Evolutionary conservation across 2,113 vertebrate species (phyloP).

Genomic region (Parotia lawesii): DNA sequence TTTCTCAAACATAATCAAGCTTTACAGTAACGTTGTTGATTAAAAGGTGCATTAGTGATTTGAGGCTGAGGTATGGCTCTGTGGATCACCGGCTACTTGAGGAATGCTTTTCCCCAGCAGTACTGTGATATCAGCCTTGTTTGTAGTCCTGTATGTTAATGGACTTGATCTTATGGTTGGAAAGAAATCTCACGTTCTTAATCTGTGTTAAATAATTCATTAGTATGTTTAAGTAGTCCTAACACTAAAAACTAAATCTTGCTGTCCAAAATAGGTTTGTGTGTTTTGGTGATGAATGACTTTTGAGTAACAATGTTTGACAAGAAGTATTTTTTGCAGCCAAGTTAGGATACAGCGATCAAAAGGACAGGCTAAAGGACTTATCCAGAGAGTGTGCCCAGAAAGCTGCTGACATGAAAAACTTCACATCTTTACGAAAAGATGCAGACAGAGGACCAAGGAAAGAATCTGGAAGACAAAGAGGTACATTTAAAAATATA

Average conservation of each 20-base stretch:
- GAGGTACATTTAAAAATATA: constrained; percentile 68
- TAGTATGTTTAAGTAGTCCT: neutral
- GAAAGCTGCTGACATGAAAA: constrained; percentile 78
- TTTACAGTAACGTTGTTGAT: neutral
- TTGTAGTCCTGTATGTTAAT: neutral
- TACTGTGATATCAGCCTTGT: neutral
- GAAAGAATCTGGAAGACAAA: constrained; percentile 74
- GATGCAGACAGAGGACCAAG: constrained; percentile 77
- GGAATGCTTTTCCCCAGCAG: neutral
- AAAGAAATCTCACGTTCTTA: neutral
- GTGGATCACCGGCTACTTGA: neutral
- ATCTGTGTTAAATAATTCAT: neutral
- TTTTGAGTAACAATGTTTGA: neutral
- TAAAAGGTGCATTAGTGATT: neutral
- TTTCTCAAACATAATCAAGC: neutral
- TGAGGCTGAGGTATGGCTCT: neutral
- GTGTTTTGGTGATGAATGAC: neutral
- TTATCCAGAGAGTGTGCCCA: constrained; percentile 87
- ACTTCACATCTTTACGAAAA: constrained; percentile 72
- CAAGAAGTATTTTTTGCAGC: constrained; percentile 66
- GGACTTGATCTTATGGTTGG: neutral
- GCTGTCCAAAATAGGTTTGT: neutral
- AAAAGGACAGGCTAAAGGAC: constrained; percentile 80
- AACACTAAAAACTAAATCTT: neutral
- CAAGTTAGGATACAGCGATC: constrained; percentile 74